Evolutionary conservation across 2,113 vertebrate species (phyloP), one percentile per base, ranked within the genome.

Genomic region (Lepus americanus): DNA sequence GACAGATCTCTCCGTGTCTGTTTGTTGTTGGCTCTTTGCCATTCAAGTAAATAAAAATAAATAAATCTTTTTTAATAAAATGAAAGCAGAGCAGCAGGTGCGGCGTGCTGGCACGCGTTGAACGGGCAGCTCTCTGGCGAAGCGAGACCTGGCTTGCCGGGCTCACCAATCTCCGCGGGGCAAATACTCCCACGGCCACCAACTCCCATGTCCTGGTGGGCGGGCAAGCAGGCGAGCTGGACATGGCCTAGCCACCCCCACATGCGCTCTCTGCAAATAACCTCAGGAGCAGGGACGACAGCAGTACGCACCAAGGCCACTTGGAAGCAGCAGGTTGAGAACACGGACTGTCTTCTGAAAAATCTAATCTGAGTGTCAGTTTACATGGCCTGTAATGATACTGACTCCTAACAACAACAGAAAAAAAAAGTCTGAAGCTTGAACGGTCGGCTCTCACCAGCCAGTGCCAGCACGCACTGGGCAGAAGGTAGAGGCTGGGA

Each of bases 341-440:
- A 67, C 25, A 72, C 23, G 72, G 39, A 10, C 1, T 80, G 78
- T 78, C 92, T 87, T 95, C 92, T 83, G 63, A 44, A 25, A 53
- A 92, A 82, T 53, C 19, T 70, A 79, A 94, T 94, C 76, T 78
- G 67, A 88, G 83, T 95, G 85, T 69, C 74, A 92, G 77, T 66
- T 39, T 63, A 19, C 10, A n/a, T 67, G 72, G 88, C 85, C 63
- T 72, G 73, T 61, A 92, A 67, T 55, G 81, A 77, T 13, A 51
- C 49, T 33, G 39, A 33, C 72, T 72, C 63, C 14, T 61, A 44
- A 6, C 5, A 44, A 44, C 44, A 44, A 44, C 44, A 44, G 44
- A 44, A 44, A 44, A 44, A 20, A 59, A 76, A 61, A 82, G 36
- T 69, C 29, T 78, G 78, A 67, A 36, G 67, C 39, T 22, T 49